phyloP scores from a whole-genome alignment of 2,888 invertebrate species.

The Palloptera scutellata region DNA sequence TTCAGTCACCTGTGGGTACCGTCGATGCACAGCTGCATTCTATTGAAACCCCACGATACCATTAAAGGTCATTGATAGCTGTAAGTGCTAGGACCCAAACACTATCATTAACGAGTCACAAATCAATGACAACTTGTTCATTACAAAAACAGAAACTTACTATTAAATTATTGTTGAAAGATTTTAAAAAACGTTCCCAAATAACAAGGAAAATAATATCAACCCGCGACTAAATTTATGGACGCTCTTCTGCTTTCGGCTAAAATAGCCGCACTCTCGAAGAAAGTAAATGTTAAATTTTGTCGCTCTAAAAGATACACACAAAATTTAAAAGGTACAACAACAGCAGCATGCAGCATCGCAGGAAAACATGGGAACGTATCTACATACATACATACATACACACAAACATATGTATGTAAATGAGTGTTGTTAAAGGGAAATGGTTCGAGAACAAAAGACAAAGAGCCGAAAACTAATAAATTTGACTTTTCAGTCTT shows the following conservation, averaged over 20 bases:
- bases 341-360: constrained; percentile 2
- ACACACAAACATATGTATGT: no score
- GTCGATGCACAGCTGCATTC: not conserved
- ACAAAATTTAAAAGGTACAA: constrained; percentile 21
- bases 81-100: constrained; percentile 32
- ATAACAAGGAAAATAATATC: not conserved
- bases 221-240: constrained; percentile 31
- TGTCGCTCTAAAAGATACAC: constrained; percentile 39
- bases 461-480: constrained; percentile 41
- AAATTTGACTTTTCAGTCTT: constrained; percentile 47
- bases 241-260: constrained; percentile 1
- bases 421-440: no score
- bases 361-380: no score
- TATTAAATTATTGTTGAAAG: not conserved
- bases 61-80: constrained; percentile 38
- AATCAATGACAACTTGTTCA: constrained; percentile 42
- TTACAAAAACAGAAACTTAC: constrained; percentile 9
- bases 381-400: constrained; percentile 18
- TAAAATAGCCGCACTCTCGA: not conserved
- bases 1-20: not conserved
- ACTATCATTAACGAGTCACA: constrained; percentile 43
- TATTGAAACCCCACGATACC: constrained; percentile 29
- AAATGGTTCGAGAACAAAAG: constrained; percentile 5
- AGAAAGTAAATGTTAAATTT: not conserved
- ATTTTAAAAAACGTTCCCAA: not conserved